Evolutionary conservation across 2,797 vertebrate species (phyloP).

Genomic region (Xiphophorus birchmanni): DNA sequence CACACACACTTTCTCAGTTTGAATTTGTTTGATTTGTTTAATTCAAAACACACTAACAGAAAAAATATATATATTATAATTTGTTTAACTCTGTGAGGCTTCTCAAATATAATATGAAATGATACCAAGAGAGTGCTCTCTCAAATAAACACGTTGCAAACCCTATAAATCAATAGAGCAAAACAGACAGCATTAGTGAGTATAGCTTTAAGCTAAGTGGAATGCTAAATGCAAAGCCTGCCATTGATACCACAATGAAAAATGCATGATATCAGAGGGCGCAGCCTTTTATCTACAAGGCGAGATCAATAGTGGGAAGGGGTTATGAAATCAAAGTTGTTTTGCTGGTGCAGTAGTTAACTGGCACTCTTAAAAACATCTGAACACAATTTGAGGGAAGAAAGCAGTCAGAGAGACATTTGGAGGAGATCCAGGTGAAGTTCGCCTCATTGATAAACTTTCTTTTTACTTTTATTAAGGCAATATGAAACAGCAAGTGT

Average conservation of each 20-base stretch:
- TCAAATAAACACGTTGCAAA: slow-evolving; percentile 79
- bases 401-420: slow-evolving; percentile 75
- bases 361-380: slow-evolving; percentile 75
- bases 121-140: slow-evolving; percentile 79
- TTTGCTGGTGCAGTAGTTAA: slow-evolving; percentile 76
- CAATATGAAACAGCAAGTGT: slow-evolving; percentile 63
- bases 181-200: slow-evolving; percentile 84
- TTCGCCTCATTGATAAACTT: slow-evolving; percentile 72
- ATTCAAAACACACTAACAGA: slow-evolving; percentile 59
- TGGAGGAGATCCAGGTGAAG: slow-evolving; percentile 71
- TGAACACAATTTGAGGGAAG: slow-evolving; percentile 75
- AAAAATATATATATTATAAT: slow-evolving; percentile 67
- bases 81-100: slow-evolving; percentile 72
- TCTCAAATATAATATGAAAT: slow-evolving; percentile 81
- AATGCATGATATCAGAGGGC: slow-evolving; percentile 84
- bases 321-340: slow-evolving; percentile 83
- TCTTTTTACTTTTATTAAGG: slow-evolving; percentile 66
- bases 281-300: slow-evolving; percentile 80
- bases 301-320: slow-evolving; percentile 83
- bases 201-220: slow-evolving; percentile 85
- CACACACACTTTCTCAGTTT: slow-evolving; percentile 56
- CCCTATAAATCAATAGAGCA: slow-evolving; percentile 83
- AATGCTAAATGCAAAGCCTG: slow-evolving; percentile 82
- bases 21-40: slow-evolving; percentile 64
- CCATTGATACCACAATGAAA: slow-evolving; percentile 84